These are phyloP conservation scores for Halcyon chelicuti DNA, from an alignment of 2,797 vertebrate genomes.

Conservation along the genomic window DNA sequence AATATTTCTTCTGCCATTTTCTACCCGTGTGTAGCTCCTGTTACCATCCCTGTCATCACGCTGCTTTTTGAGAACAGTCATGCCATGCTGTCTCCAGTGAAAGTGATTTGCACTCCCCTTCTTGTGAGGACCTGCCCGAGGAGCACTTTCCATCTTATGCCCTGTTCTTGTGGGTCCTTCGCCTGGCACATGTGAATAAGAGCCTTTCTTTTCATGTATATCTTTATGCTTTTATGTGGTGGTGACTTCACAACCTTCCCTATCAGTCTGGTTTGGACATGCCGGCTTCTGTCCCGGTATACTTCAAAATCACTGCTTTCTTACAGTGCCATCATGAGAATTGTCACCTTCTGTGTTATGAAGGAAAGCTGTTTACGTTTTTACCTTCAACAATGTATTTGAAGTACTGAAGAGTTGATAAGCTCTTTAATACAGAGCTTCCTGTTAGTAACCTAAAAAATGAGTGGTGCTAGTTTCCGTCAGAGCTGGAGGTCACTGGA, in stretches of 20 bases:
- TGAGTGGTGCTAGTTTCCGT: neutral
- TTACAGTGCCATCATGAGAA: neutral
- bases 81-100: neutral
- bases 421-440: slow-evolving; percentile 4
- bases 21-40: neutral
- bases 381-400: neutral
- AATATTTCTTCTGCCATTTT: neutral
- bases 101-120: neutral
- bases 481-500: slow-evolving; percentile 7
- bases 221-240: neutral
- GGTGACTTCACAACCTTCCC: neutral
- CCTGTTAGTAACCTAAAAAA: slow-evolving; percentile 38
- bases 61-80: neutral
- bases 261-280: neutral
- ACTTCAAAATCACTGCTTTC: neutral
- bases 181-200: fast-evolving
- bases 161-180: neutral
- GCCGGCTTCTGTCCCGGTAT: neutral
- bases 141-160: neutral
- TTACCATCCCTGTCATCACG: neutral
- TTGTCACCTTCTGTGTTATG: neutral
- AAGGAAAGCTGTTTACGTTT: neutral
- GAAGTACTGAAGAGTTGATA: neutral
- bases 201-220: neutral
- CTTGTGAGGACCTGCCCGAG: fast-evolving